Evolutionary conservation across 2,888 invertebrate species (phyloP), one percentile per base, ranked within the genome.

Genomic region (Meta bourneti): DNA sequence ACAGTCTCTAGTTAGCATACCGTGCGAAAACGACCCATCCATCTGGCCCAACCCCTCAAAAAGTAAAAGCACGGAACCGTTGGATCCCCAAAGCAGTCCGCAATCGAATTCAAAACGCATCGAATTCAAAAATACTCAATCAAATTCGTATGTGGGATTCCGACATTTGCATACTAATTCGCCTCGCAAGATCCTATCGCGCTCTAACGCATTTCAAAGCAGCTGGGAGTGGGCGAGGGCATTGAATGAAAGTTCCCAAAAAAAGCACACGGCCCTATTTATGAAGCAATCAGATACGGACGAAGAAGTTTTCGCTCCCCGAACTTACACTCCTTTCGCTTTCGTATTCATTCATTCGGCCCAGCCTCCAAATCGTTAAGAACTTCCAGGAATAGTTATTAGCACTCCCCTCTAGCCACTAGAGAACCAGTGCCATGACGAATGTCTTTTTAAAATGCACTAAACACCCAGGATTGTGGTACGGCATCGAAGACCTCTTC

Each of bases 261-360:
- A 34, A 34, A 34, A 34, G 34, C 1, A 34, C 34, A 4, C 34
- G 34, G 34, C 34, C 34, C 34, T 34, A 34, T 34, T 61, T 61
- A 61, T 61, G 7, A 61, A 8, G 61, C 16, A 61, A 61, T 61
- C 61, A 61, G 61, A 61, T 61, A 13, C 61, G 61, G 75, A 34
- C 52, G 9, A 11, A 54, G 54, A 34, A 80, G 61, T 16, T n/a
- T 80, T 61, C 72, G 52, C n/a, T 71, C 49, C 80, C 61, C 7
- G 13, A 85, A 69, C 81, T 77, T 34, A 82, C 89, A 89, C 89
- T 89, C 89, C 82, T 89, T 77, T 72, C 61, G 20, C 49, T 72
- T 87, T 79, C 71, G 52, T 89, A 89, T 89, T 83, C 83, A 89
- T 89, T 81, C 61, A 80, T 79, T 80, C 54, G 20, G 34, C 34